These are phyloP conservation scores for Okamejei kenojei DNA, from an alignment of 2,797 vertebrate species.

Conservation along the genomic window DNA sequence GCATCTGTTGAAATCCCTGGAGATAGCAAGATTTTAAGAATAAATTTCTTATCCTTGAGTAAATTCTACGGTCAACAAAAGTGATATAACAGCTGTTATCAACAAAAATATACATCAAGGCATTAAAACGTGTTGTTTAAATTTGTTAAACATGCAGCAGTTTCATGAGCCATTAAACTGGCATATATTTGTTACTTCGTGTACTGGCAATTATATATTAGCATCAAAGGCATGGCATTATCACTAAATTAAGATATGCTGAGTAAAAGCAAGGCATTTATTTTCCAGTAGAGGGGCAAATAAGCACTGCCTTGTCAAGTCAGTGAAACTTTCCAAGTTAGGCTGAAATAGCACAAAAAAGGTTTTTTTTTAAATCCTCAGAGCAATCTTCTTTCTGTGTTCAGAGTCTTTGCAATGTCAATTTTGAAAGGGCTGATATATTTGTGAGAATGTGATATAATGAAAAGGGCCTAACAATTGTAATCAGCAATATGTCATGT, in stretches of 20 bases:
- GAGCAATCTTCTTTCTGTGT: background rate
- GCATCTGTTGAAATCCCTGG: conserved; percentile 20
- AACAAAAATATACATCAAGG: background rate
- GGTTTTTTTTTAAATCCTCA: background rate
- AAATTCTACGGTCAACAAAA: background rate
- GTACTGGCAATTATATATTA: background rate
- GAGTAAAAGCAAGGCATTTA: background rate
- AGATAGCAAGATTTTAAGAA: background rate
- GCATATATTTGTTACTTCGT: conserved; percentile 11
- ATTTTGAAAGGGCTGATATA: background rate
- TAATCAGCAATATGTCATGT: background rate
- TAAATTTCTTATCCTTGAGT: background rate
- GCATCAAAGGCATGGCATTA: background rate
- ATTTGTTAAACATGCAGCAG: background rate
- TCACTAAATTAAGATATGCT: background rate
- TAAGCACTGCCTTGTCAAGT: background rate
- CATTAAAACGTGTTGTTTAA: conserved; percentile 15
- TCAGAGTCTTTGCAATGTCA: background rate
- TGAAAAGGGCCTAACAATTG: background rate
- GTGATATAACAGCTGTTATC: background rate
- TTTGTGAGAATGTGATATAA: background rate
- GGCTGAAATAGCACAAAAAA: background rate
- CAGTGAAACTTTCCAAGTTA: background rate
- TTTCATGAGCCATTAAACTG: conserved; percentile 21
- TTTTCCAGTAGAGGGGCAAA: background rate